phyloP scores from a whole-genome alignment of 2,113 vertebrate genomes.

The Leucoraja erinaceus region DNA sequence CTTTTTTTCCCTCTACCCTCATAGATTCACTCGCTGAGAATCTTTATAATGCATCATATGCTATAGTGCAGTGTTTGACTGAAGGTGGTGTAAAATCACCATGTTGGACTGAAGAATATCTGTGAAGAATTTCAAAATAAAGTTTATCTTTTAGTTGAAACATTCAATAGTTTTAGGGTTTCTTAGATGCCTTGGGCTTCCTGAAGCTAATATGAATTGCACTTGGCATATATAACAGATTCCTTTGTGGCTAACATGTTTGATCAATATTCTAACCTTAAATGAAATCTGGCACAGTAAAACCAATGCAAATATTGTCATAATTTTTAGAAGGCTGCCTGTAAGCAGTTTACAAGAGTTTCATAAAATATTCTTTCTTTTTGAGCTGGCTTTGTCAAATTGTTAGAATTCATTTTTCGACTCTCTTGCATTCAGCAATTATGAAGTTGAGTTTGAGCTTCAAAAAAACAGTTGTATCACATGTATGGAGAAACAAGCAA shows the following conservation, averaged over 20 bases:
- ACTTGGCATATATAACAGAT: neutral
- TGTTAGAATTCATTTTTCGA: neutral
- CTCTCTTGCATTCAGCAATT: neutral
- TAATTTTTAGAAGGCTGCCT: neutral
- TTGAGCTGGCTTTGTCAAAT: neutral
- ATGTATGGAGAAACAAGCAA: too few species aligned
- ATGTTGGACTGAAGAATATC: neutral
- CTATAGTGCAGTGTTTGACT: neutral
- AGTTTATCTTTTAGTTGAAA: neutral
- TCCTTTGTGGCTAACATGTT: neutral
- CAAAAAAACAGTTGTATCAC: too few species aligned
- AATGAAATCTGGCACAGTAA: neutral
- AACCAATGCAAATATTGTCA: neutral
- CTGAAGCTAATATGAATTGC: neutral
- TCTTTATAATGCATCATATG: neutral
- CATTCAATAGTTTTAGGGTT: neutral
- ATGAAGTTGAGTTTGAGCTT: too few species aligned
- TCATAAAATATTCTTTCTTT: neutral
- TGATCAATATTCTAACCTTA: neutral
- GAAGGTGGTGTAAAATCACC: neutral
- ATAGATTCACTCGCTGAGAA: neutral
- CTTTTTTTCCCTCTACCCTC: neutral
- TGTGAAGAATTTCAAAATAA: neutral
- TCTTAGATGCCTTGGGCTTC: neutral
- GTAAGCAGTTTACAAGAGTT: neutral